Base-by-base conservation (phyloP, 2,113 vertebrate genomes). In the Bubo bubo region DNA sequence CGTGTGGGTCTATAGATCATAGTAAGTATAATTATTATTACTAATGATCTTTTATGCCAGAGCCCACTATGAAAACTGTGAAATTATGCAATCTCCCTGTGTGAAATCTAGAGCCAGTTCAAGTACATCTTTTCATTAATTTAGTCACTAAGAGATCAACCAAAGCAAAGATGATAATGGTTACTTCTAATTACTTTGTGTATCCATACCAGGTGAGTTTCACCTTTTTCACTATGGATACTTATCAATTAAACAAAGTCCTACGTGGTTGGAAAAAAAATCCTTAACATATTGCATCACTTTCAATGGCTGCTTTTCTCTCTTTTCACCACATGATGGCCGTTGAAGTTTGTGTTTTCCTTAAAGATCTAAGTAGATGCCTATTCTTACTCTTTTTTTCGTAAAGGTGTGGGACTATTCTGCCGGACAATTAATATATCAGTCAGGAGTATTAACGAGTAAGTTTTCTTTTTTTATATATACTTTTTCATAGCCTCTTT, bases 361-460 rank as follows among this genome's bases (percentile, higher is more conserved):
- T 8, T 77, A 37, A 26, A 74, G 17, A 43, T 58, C 14, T 55
- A 49, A 52, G 32, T 43, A 58, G 26, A 8, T 86, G 37, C 7
- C 4, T 88, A 9, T 34, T 5, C 53, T 43, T 52, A 8, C 12
- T 4, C 41, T 52, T 52, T 34, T 70, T 6, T 7, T 34, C 45
- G 53, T 41, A 14, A 76, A 99, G 99, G 98, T 99, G 18, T 99
- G 99, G 99, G 90, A 99, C 98, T 98, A 98, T 94, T 96, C 59
- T 90, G 72, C 88, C 5, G 90, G 97, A 76, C 80, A 97, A 7
- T 56, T 98, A 62, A 92, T 98, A 28, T 98, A 99, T 96, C 98
- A 98, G 64, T 99, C 99, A 24, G 97, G 98, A 95, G 98, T 99
- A 58, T 95, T 99, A 68, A 98, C 99, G 96, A 98, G 99, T 99